A percentile compares a stretch with the other conserved stretches of the same genome.
phyloP scores from a whole-genome alignment of 2,113 vertebrate genomes.

The Pedetes capensis region DNA sequence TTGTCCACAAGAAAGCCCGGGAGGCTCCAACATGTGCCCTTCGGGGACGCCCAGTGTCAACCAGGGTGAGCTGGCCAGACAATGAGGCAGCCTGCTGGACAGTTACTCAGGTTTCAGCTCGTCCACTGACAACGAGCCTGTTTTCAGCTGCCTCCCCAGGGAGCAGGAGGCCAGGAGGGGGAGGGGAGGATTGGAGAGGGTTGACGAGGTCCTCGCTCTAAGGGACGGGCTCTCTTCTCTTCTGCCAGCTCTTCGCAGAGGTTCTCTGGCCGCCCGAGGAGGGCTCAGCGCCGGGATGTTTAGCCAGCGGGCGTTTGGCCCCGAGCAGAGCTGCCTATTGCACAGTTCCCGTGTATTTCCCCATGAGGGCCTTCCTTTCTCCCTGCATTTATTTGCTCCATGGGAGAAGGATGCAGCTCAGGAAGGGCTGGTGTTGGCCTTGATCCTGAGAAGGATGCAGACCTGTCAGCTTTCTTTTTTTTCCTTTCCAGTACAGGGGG shows the following conservation, averaged over 20 bases:
- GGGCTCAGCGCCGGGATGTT: neutral
- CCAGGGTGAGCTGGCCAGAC: too few relatives aligned
- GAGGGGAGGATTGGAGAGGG: neutral
- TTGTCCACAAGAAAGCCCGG: neutral
- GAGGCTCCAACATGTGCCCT: too few relatives aligned
- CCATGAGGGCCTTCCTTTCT: neutral
- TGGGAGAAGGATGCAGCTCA: neutral
- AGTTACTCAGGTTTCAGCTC: too few relatives aligned
- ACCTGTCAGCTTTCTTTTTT: too few relatives aligned
- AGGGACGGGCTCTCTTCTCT: neutral
- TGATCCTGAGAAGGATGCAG: neutral
- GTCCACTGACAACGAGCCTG: neutral
- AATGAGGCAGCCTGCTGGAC: too few relatives aligned
- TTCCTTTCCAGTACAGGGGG: too few relatives aligned
- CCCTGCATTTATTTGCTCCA: neutral
- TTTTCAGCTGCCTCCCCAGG: neutral
- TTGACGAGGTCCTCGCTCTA: neutral
- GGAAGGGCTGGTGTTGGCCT: neutral
- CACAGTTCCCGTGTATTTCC: neutral
- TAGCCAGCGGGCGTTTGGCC: neutral
- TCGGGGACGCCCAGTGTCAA: too few relatives aligned
- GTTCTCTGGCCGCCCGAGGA: neutral
- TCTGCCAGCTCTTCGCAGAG: neutral
- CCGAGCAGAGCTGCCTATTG: neutral
- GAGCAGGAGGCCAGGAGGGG: neutral